phyloP scores from a whole-genome alignment of 2,797 vertebrate species.

The Enteromius radiatus region DNA sequence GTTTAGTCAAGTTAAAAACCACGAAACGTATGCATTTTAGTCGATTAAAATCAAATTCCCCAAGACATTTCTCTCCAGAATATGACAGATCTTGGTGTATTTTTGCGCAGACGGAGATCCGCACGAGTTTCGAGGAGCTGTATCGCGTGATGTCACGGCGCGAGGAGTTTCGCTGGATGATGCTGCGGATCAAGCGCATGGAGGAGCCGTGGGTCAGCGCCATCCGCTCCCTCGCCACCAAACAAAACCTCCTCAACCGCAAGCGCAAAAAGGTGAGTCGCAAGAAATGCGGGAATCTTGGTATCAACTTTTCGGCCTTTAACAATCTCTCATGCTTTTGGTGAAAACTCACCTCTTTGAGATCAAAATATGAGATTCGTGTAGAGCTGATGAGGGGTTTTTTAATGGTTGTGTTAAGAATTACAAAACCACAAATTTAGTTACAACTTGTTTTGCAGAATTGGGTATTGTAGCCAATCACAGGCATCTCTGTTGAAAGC shows the following conservation, averaged over 20 bases:
- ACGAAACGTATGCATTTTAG: too few relatives aligned
- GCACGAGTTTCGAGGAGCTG: constrained; percentile 90
- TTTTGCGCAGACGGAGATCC: constrained; percentile 84
- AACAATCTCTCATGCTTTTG: constrained; percentile 52
- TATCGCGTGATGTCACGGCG: constrained; percentile 93
- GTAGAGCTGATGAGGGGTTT: too few relatives aligned
- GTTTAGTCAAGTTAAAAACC: too few relatives aligned
- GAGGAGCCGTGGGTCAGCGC: constrained; percentile 94
- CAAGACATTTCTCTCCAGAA: background rate
- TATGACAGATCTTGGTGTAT: background rate
- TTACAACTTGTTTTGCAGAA: too few relatives aligned
- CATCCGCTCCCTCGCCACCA: constrained; percentile 88
- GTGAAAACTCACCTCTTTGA: too few relatives aligned
- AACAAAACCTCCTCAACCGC: constrained; percentile 89
- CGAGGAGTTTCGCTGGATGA: constrained; percentile 99
- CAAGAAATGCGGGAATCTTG: constrained; percentile 58
- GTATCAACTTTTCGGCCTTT: constrained; percentile 56
- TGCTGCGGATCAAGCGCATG: constrained; percentile 94
- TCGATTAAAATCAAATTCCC: too few relatives aligned
- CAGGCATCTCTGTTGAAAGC: too few relatives aligned
- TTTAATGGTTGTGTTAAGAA: too few relatives aligned
- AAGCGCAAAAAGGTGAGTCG: constrained; percentile 89
- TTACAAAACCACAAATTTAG: too few relatives aligned
- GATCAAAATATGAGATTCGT: too few relatives aligned
- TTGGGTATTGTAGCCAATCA: too few relatives aligned